A percentile compares a stretch with the other conserved stretches of the same genome.
phyloP scores from a whole-genome alignment of 2,888 invertebrate species.

The Euzophera pinguis region DNA sequence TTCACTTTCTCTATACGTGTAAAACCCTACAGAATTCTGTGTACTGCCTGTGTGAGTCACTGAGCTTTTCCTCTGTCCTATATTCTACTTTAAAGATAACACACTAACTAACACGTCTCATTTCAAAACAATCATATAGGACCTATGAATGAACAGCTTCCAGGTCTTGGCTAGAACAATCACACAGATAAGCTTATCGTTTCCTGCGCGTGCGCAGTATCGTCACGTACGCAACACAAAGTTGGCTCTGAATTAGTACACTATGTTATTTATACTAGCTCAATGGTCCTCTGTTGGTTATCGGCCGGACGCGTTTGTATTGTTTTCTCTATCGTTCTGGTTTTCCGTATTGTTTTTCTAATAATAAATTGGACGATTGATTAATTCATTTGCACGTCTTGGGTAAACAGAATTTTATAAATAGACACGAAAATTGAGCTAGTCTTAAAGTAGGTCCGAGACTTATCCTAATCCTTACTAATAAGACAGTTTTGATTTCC shows the following conservation, averaged over 20 bases:
- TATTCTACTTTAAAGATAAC: background rate
- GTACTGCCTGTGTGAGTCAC: no score
- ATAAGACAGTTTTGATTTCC: no score
- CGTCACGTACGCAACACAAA: constrained; percentile 9
- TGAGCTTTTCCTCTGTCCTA: no score
- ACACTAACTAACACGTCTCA: background rate
- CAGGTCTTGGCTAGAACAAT: background rate
- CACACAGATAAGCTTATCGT: constrained; percentile 4
- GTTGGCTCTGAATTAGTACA: background rate
- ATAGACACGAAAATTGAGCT: no score
- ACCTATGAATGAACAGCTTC: background rate
- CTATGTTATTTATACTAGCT: constrained; percentile 1
- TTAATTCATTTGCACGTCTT: no score
- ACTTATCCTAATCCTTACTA: no score
- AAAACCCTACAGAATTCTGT: no score
- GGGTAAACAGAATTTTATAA: no score
- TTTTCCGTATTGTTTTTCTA: background rate
- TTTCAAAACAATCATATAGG: background rate
- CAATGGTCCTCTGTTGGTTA: constrained; percentile 3
- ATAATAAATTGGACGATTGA: no score
- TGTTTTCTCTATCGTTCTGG: background rate
- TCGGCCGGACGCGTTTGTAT: constrained; percentile 7
- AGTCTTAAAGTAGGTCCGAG: no score
- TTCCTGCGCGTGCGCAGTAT: constrained; percentile 1
- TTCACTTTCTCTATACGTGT: no score